phyloP scores from a whole-genome alignment of 2,888 invertebrate genomes.

The Clanis bilineata region DNA sequence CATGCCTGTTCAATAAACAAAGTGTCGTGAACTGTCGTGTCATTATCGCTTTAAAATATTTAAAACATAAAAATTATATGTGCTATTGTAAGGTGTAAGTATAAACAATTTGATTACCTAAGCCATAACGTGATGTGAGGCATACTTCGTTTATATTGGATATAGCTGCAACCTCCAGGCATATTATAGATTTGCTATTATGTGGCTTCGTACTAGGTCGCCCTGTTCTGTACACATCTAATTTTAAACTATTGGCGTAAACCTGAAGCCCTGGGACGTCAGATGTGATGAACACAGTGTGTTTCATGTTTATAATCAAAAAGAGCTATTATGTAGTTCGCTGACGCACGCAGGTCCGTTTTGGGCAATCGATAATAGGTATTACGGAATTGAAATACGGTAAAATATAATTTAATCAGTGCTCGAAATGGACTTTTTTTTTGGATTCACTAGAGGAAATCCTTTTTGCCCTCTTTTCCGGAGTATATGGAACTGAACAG shows the following conservation, averaged over 20 bases:
- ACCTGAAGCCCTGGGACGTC: slow-evolving; percentile 39
- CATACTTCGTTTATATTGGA: slow-evolving; percentile 33
- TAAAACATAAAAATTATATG: background rate
- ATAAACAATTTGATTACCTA: slow-evolving; percentile 1
- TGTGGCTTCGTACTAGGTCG: slow-evolving; percentile 62
- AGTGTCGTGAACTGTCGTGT: background rate
- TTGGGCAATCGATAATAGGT: background rate
- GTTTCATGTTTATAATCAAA: slow-evolving; percentile 34
- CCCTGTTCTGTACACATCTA: slow-evolving; percentile 43
- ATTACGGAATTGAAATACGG: too few relatives aligned
- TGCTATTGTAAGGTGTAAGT: background rate
- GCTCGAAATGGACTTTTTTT: too few relatives aligned
- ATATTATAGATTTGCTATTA: slow-evolving; percentile 40
- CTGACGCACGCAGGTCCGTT: slow-evolving; percentile 1
- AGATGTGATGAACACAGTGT: slow-evolving; percentile 33
- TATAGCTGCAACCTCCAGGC: slow-evolving; percentile 44
- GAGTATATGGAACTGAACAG: too few relatives aligned
- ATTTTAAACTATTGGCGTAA: slow-evolving; percentile 49
- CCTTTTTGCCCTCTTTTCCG: too few relatives aligned
- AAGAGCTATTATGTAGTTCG: slow-evolving; percentile 25
- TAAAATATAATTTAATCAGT: too few relatives aligned
- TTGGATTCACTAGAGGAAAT: too few relatives aligned
- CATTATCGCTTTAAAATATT: background rate
- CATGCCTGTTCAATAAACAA: background rate
- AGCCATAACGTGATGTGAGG: slow-evolving; percentile 5